These are phyloP conservation scores for Mystacornis crossleyi DNA, from an alignment of 2,113 vertebrate genomes.

Conservation along the genomic window DNA sequence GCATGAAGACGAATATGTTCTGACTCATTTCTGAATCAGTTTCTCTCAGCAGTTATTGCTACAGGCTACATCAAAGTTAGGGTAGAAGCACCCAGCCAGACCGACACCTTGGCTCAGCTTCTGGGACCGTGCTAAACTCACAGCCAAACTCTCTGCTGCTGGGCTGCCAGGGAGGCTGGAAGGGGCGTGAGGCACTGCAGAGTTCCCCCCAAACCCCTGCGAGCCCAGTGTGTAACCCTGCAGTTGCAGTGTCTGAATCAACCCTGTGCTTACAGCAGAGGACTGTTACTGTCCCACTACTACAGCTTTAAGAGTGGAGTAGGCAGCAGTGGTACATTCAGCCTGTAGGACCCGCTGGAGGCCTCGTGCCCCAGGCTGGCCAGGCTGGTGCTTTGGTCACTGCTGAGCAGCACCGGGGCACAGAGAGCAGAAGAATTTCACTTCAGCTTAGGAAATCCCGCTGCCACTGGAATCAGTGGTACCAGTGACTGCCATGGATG, in stretches of 20 bases:
- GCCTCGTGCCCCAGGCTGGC: background rate
- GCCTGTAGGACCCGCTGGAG: background rate
- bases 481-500: background rate
- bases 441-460: background rate
- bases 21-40: background rate
- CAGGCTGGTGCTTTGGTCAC: background rate
- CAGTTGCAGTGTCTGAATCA: background rate
- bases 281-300: rapidly evolving
- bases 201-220: too few species aligned
- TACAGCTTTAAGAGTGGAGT: background rate
- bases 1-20: background rate
- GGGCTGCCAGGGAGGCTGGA: background rate
- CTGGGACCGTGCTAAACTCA: background rate
- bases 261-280: background rate
- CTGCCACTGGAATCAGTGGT: rapidly evolving
- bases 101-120: background rate
- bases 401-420: background rate
- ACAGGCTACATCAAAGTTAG: background rate
- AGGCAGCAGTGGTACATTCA: background rate
- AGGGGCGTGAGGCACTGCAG: background rate
- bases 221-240: too few species aligned
- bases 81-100: background rate
- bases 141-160: background rate
- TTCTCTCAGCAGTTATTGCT: background rate
- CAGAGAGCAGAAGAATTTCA: rapidly evolving